phyloP scores from a whole-genome alignment of 2,888 invertebrate genomes.

The Scelioninae gen. 2 region DNA sequence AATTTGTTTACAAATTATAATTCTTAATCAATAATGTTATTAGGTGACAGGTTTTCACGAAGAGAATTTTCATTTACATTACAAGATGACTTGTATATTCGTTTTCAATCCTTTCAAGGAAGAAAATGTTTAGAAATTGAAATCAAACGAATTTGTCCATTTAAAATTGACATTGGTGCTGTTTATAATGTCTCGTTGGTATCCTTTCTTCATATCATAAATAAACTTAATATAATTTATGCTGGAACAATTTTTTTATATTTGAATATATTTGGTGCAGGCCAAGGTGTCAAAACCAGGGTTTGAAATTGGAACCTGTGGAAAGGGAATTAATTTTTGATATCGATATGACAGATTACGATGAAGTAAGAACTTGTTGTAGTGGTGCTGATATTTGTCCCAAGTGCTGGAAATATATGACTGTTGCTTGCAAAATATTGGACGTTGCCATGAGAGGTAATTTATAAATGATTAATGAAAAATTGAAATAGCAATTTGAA shows the following conservation, averaged over 20 bases:
- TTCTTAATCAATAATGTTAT: neutral
- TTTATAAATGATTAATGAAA: too few relatives aligned
- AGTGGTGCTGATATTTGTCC: constrained; percentile 91
- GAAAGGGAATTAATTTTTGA: constrained; percentile 98
- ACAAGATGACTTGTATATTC: constrained; percentile 93
- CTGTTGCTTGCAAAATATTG: constrained; percentile 92
- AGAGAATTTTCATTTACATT: constrained; percentile 97
- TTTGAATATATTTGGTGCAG: constrained; percentile 55
- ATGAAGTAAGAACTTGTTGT: constrained; percentile 95
- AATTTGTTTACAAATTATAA: neutral
- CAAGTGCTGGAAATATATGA: constrained; percentile 98
- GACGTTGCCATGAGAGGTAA: constrained; percentile 88
- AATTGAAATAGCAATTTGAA: too few relatives aligned
- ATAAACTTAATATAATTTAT: neutral
- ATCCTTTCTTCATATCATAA: constrained; percentile 7
- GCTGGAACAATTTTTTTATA: constrained; percentile 2
- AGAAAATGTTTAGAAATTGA: constrained; percentile 88
- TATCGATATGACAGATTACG: constrained; percentile 99
- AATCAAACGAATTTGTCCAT: constrained; percentile 86
- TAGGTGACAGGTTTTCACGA: constrained; percentile 79
- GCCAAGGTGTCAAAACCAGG: constrained; percentile 64
- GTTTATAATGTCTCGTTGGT: constrained; percentile 62
- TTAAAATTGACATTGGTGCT: constrained; percentile 96
- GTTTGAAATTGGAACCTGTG: constrained; percentile 69
- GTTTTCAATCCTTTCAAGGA: constrained; percentile 90